These are phyloP conservation scores for Leptarthrus brevirostris DNA, from an alignment of 2,888 invertebrate genomes.

Conservation along the genomic window DNA sequence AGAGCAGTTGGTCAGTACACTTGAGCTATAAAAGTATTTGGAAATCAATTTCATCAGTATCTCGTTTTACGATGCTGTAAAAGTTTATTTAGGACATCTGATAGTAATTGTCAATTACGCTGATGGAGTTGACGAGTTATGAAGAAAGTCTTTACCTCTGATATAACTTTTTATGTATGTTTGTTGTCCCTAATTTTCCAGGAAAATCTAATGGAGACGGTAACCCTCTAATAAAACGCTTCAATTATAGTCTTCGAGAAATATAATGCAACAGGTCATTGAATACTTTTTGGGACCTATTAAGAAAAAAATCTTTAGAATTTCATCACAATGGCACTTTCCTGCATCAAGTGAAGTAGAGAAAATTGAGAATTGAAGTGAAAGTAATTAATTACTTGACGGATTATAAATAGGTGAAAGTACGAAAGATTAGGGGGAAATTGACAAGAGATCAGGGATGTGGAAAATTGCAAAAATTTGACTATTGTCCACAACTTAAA, in stretches of 20 bases:
- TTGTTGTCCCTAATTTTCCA: too few relatives aligned
- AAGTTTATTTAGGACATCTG: background rate
- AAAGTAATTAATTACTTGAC: slow-evolving; percentile 43
- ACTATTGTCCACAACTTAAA: slow-evolving; percentile 31
- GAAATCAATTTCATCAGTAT: background rate
- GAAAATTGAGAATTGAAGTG: slow-evolving; percentile 37
- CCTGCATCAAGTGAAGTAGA: slow-evolving; percentile 21
- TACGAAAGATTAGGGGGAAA: slow-evolving; percentile 18
- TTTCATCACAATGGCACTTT: slow-evolving; percentile 29
- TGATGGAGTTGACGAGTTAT: background rate
- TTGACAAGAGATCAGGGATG: background rate
- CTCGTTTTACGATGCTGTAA: background rate
- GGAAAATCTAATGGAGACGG: too few relatives aligned
- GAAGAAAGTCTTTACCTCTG: too few relatives aligned
- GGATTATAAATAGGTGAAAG: slow-evolving; percentile 41
- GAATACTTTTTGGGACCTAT: slow-evolving; percentile 3
- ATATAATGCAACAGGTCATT: slow-evolving; percentile 32
- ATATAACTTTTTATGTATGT: too few relatives aligned
- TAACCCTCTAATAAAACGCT: background rate
- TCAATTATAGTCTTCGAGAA: background rate
- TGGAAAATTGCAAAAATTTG: slow-evolving; percentile 26
- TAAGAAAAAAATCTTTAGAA: slow-evolving; percentile 9
- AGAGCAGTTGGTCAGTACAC: too few relatives aligned
- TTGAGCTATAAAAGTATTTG: background rate
- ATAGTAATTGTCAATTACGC: background rate